Evolutionary conservation across 2,797 vertebrate species (phyloP).

Genomic region (Nannoperca australis): DNA sequence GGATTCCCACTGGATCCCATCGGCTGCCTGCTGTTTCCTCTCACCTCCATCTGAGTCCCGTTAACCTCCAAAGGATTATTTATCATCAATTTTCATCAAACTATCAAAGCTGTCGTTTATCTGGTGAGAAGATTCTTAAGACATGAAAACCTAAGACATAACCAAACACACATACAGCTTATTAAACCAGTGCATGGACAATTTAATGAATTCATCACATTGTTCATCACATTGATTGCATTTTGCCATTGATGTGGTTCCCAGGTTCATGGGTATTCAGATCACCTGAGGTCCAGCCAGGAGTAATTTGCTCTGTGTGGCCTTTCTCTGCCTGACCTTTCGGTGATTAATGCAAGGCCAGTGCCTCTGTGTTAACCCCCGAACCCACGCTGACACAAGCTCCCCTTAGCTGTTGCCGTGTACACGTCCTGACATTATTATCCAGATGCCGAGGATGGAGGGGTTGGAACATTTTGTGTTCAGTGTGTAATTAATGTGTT

Average conservation of each 20-base stretch:
- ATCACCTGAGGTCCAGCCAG: conserved; percentile 53
- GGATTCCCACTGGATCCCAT: too few species aligned
- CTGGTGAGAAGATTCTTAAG: neutral
- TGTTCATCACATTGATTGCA: conserved; percentile 20
- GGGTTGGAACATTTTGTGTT: conserved; percentile 31
- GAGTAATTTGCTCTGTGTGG: conserved; percentile 48
- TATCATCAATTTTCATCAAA: neutral
- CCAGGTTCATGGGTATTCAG: conserved; percentile 46
- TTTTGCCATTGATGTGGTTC: conserved; percentile 5
- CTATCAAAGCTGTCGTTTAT: neutral
- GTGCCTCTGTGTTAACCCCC: conserved; percentile 56
- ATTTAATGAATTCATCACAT: conserved; percentile 27
- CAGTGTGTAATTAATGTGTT: conserved; percentile 67
- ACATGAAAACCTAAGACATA: neutral
- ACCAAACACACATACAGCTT: conserved; percentile 3
- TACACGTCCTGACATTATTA: conserved; percentile 20
- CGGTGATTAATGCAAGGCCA: conserved; percentile 65
- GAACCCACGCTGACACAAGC: conserved; percentile 31
- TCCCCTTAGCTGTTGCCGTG: conserved; percentile 20
- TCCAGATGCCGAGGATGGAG: conserved; percentile 32
- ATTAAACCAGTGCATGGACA: conserved; percentile 19
- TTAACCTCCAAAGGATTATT: too few species aligned
- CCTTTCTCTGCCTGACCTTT: conserved; percentile 68
- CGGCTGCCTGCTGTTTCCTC: too few species aligned
- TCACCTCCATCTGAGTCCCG: too few species aligned